Conservation (phyloP, 2,113 vertebrate genomes). For the Noctilio leporinus region DNA sequence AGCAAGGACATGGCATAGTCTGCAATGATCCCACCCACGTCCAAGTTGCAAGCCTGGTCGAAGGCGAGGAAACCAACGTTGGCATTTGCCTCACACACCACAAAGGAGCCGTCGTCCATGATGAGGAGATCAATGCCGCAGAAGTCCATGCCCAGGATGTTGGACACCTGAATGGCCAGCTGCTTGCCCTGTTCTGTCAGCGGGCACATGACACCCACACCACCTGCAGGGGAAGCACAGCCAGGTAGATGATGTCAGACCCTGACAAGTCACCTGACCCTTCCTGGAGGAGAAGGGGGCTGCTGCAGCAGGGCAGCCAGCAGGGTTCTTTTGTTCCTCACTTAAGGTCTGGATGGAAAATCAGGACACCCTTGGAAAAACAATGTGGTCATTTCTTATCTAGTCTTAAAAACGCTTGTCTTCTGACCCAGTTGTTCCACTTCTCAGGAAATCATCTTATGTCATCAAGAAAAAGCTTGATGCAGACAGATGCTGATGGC, state of each 20-base stretch:
- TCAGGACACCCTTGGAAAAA: not conserved
- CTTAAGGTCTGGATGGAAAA: not conserved
- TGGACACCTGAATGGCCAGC: conserved; percentile 91
- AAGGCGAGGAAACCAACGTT: conserved; percentile 94
- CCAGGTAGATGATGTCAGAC: not conserved
- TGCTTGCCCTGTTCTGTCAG: conserved; percentile 91
- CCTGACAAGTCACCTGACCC: not conserved
- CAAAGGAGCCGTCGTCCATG: conserved; percentile 88
- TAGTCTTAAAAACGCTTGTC: not conserved
- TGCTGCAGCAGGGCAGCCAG: fast-evolving
- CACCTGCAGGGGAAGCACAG: conserved; percentile 78
- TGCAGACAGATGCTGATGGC: not conserved
- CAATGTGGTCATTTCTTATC: not conserved
- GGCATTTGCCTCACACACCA: conserved; percentile 92
- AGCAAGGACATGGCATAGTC: conserved; percentile 90
- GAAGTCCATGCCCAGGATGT: conserved; percentile 93
- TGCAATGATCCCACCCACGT: conserved; percentile 88
- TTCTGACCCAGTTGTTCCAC: not conserved
- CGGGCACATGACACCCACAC: conserved; percentile 90
- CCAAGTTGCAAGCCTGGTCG: conserved; percentile 90
- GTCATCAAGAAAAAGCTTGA: not conserved
- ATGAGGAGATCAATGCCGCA: conserved; percentile 92
- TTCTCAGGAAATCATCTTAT: not conserved
- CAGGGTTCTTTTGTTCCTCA: not conserved
- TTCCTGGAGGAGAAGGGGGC: not conserved